Percentiles rank a stretch among this genome's conserved stretches.
phyloP scores from a whole-genome alignment of 92 coral and sea anemone species.

The Pocillopora meandrina region DNA sequence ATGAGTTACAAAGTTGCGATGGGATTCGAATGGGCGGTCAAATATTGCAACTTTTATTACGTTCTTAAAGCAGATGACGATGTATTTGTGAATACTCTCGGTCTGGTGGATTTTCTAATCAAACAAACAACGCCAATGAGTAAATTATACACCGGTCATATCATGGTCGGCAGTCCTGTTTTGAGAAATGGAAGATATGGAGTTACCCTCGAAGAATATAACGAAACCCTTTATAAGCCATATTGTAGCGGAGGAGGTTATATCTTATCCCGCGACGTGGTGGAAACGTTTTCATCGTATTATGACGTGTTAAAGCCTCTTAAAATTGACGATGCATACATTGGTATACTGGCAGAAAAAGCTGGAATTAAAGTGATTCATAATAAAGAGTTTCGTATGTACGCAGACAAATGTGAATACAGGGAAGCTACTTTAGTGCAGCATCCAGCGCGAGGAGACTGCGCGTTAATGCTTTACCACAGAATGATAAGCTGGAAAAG shows the following conservation, averaged over 20 bases:
- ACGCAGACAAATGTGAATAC: no score
- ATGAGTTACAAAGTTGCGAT: conserved; percentile 59
- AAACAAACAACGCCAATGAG: not conserved
- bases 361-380: not conserved
- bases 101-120: conserved; percentile 26
- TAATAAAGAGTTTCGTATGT: not conserved
- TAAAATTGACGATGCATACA: conserved; percentile 52
- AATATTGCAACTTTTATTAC: conserved; percentile 51
- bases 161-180: conserved; percentile 20
- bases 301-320: conserved; percentile 39
- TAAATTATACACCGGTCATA: conserved; percentile 55
- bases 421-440: no score
- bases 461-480: conserved; percentile 29
- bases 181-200: conserved; percentile 41
- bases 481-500: not conserved
- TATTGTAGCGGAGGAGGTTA: conserved; percentile 62
- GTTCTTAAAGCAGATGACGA: conserved; percentile 66
- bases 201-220: conserved; percentile 24
- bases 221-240: conserved; percentile 29
- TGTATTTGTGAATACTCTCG: conserved; percentile 49
- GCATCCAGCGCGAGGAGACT: conserved; percentile 30
- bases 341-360: conserved; percentile 12
- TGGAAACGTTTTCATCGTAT: conserved; percentile 5
- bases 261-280: conserved; percentile 51
- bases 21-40: conserved; percentile 73